A percentile compares a stretch with the other conserved stretches of the same genome.
These are phyloP conservation scores for Aeoliscus strigatus DNA, from an alignment of 2,797 vertebrate species.

Conservation along the genomic window DNA sequence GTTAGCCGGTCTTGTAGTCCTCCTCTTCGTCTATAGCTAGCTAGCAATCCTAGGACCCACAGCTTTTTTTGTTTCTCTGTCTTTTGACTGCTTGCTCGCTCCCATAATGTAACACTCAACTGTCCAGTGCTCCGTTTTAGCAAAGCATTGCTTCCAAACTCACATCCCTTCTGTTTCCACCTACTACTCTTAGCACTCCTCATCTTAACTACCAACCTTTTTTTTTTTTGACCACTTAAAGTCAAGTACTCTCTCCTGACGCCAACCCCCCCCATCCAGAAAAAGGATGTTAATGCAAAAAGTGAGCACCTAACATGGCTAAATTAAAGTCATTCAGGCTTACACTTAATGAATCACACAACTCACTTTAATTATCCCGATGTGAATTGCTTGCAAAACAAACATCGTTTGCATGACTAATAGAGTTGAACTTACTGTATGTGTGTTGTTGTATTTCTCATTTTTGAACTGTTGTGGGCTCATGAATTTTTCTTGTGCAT, in stretches of 20 bases:
- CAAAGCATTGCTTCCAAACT: too few species aligned
- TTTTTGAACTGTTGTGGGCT: conserved; percentile 11
- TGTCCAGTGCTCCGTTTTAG: too few species aligned
- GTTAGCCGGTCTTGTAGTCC: too few species aligned
- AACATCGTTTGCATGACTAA: conserved; percentile 10
- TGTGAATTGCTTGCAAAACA: conserved; percentile 27
- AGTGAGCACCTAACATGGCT: conserved; percentile 15
- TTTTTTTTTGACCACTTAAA: conserved; percentile 17
- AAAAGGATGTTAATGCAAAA: conserved; percentile 42
- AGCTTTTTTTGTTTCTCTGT: too few species aligned
- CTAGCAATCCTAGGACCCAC: too few species aligned
- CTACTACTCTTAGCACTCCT: too few species aligned
- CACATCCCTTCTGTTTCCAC: too few species aligned
- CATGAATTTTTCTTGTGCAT: conserved; percentile 36
- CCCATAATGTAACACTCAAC: too few species aligned
- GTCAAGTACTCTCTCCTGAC: conserved; percentile 34
- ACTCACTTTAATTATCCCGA: conserved; percentile 33
- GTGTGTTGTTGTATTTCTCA: conserved; percentile 1
- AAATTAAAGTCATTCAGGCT: conserved; percentile 22
- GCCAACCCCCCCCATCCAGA: conserved; percentile 40
- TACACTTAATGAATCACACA: conserved; percentile 38
- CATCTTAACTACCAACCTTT: conserved; percentile 8
- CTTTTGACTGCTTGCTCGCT: too few species aligned
- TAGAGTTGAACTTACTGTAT: neutral
- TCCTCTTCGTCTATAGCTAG: too few species aligned